These are phyloP conservation scores for Hydrozoanthus gracilis DNA, from an alignment of 92 coral and sea anemone species.

Conservation along the genomic window DNA sequence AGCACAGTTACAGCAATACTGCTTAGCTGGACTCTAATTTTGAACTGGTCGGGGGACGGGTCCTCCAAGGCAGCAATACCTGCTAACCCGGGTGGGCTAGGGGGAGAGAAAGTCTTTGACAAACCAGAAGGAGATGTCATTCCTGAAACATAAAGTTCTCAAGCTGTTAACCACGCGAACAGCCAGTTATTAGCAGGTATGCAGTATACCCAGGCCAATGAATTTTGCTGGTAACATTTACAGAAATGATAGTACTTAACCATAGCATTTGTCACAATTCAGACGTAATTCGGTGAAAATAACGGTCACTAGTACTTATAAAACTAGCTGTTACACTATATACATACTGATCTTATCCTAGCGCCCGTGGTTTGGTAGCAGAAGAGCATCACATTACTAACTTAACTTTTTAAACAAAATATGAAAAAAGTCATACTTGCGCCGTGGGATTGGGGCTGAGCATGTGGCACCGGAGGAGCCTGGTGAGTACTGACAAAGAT, in stretches of 20 bases:
- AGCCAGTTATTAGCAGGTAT: neutral
- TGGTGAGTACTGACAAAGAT: constrained; percentile 61
- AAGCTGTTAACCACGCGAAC: neutral
- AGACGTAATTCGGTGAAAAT: too few species aligned
- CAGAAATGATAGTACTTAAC: too few species aligned
- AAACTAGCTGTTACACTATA: too few species aligned
- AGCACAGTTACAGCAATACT: constrained; percentile 87
- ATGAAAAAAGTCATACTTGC: neutral
- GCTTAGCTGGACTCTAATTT: constrained; percentile 72
- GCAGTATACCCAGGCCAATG: too few species aligned
- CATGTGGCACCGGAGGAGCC: neutral
- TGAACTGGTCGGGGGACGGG: constrained; percentile 82
- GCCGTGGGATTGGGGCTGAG: neutral
- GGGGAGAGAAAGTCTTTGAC: constrained; percentile 61
- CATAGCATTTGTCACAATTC: too few species aligned
- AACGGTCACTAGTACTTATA: too few species aligned
- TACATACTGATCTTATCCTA: neutral
- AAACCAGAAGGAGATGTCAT: constrained; percentile 44
- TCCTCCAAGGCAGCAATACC: constrained; percentile 92
- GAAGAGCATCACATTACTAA: too few species aligned
- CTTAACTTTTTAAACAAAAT: neutral
- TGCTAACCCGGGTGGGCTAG: constrained; percentile 85
- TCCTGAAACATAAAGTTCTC: constrained; percentile 38
- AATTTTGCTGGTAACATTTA: too few species aligned
- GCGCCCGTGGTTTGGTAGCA: neutral